Base-by-base conservation (phyloP, 2,888 invertebrate species). In the Lycaena phlaeas region DNA sequence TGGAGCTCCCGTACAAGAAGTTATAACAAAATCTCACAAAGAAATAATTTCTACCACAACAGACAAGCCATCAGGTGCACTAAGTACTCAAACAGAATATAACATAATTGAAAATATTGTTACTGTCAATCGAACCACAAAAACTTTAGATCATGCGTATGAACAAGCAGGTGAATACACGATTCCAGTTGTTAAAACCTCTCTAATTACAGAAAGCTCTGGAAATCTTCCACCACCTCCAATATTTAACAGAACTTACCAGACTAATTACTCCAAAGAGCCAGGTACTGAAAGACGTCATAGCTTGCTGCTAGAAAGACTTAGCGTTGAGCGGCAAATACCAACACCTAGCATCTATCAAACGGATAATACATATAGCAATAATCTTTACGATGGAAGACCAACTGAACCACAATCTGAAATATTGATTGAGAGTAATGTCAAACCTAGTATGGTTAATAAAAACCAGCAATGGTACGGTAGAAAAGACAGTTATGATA, bases 51-150 rank as follows among this genome's bases (percentile, higher is more conserved):
- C 66, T 3, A 74, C 62, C 36, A 59, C 64, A 18, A 57, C 62
- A 11, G 70, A 69, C 3, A 61, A 65, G 36, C 70, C 77, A 6
- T 43, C 57, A 14, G 67, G 70, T 10, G 61, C 72, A 26, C 50
- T 74, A 2, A 74, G 72, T 45, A 73, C 66, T 15, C 75, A 77
- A 49, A 84, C 84, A 25, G 78, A 81, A 52, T 76, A 73, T 40
- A 84, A 81, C 28, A 64, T 76, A 57, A 60, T 73, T 22, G 84
- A 84, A 65, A 84, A 84, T 41, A 73, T 79, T 38, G 76, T 81
- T 0, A 78, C 81, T 7, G 76, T 81, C 1, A 84, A 84, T 43
- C 69, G 79, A 3, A 79, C 82, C 1, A 74, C 74, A 2, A 84
- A 82, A 57, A 73, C 76, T 11, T 56, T 84, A 41, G 84, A 82